Percentiles rank a stretch among this genome's conserved stretches.
Evolutionary conservation across 2,113 vertebrate genomes (phyloP).

Genomic region (Grantiella picta): DNA sequence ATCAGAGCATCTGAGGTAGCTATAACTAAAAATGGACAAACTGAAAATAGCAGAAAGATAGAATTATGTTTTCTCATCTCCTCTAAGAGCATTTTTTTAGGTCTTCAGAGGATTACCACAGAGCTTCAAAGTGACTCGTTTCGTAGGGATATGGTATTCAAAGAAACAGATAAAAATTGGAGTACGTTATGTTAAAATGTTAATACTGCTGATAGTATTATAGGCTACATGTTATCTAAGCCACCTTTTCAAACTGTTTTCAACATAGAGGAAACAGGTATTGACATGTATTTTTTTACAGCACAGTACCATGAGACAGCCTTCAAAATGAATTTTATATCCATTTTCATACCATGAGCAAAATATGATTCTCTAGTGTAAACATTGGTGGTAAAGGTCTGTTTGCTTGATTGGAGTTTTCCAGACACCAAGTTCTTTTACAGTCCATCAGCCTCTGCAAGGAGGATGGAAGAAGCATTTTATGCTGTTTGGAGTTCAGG

Average conservation of each 20-base stretch:
- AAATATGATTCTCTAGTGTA: background rate
- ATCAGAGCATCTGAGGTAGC: conserved; percentile 78
- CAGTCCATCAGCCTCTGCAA: background rate
- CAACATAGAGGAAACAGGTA: background rate
- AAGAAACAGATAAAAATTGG: background rate
- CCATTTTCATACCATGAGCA: background rate
- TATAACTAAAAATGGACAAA: background rate
- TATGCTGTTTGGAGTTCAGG: background rate
- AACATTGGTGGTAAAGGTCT: background rate
- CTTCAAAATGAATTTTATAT: background rate
- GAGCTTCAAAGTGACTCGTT: conserved; percentile 26
- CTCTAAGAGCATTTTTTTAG: background rate
- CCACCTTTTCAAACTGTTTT: background rate
- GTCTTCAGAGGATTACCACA: background rate
- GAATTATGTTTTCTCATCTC: background rate
- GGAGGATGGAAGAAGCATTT: background rate
- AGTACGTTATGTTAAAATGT: background rate
- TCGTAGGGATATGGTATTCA: background rate
- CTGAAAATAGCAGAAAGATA: background rate
- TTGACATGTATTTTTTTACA: background rate
- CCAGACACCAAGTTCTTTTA: background rate
- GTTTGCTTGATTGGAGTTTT: background rate
- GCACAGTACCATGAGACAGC: background rate
- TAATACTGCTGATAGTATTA: background rate
- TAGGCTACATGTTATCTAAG: background rate